Percentiles rank a stretch among this genome's conserved stretches.
Evolutionary conservation across 2,113 vertebrate species (phyloP).

Genomic region (Pteronura brasiliensis): DNA sequence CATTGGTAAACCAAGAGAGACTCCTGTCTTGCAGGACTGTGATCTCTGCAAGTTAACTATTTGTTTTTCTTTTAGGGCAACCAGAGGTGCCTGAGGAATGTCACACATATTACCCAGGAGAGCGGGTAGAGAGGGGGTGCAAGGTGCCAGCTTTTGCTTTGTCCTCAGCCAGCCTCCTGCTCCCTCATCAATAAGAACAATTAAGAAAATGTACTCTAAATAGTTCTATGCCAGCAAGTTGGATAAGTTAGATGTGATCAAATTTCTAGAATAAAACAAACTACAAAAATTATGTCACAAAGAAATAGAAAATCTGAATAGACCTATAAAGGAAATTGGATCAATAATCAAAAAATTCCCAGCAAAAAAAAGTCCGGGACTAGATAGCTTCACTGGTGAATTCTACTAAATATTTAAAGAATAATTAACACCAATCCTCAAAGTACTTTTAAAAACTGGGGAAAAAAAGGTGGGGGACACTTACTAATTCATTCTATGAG

Average conservation of each 20-base stretch:
- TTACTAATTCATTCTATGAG: not conserved
- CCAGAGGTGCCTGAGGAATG: too few relatives aligned
- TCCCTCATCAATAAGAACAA: not conserved
- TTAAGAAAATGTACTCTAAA: not conserved
- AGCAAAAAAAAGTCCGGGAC: not conserved
- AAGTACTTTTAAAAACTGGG: not conserved
- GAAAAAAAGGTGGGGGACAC: not conserved
- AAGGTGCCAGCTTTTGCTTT: too few relatives aligned
- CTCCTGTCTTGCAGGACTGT: too few relatives aligned
- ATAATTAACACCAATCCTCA: not conserved
- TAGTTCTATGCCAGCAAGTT: not conserved
- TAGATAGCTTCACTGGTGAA: not conserved
- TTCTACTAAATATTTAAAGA: not conserved
- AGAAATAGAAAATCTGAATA: not conserved
- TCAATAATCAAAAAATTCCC: not conserved
- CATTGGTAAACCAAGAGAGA: too few relatives aligned
- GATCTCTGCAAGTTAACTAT: too few relatives aligned
- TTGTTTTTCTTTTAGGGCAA: too few relatives aligned
- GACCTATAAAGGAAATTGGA: not conserved
- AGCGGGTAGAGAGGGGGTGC: too few relatives aligned
- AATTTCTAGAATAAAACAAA: not conserved
- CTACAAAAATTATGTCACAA: not conserved
- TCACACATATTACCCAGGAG: too few relatives aligned
- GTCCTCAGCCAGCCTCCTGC: too few relatives aligned
- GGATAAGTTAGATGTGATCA: not conserved